Base-by-base conservation (phyloP, 1,140 invertebrate species). In the Bombus soroeensis region DNA sequence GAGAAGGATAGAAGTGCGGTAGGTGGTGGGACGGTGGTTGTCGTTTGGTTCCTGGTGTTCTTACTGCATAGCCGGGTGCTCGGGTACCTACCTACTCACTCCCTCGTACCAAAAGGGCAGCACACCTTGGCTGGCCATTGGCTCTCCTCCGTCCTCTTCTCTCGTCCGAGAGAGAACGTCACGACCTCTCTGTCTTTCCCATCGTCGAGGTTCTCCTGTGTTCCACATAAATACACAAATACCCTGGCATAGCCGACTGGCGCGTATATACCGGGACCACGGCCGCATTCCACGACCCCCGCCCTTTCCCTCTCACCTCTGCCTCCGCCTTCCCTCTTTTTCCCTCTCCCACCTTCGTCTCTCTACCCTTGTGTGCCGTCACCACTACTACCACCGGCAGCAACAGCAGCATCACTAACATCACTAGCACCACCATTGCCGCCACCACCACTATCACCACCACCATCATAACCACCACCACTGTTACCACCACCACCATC, bases 141-240 rank as follows among this genome's bases (percentile, higher is more conserved):
- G 93, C 94, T 94, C 94, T 89, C 64, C 37, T 87, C 82, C 57
- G 70, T 87, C 88, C 53, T 86, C 41, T 79, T 91, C 53, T 32
- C 43, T 87, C 88, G 83, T 81, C 80, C 79, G 83, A 81, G 39
- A 37, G 43, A 28, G 66, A 89, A 64, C 39, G 43, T 39, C 72
- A 28, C 28, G 41, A 18, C 37, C 70, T 80, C 82, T 83, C 41
- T 47, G 39, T 81, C 78, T 41, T 85, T 81, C 68, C 72, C 81
- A 59, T 85, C 78, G 68, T 32, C 89, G 71, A 68, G 84, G 87
- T 90, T 90, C 89, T 91, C 89, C 88, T 85, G 90, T 94, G 94
- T 95, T 95, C 92, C 94, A 94, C 93, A 94, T 95, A 94, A 94
- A 94, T 94, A 95, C 94, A 95, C 93, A 94, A 94, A 94, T 94